Evolutionary conservation across 2,888 invertebrate species (phyloP).

Genomic region (Apodemia duryi): DNA sequence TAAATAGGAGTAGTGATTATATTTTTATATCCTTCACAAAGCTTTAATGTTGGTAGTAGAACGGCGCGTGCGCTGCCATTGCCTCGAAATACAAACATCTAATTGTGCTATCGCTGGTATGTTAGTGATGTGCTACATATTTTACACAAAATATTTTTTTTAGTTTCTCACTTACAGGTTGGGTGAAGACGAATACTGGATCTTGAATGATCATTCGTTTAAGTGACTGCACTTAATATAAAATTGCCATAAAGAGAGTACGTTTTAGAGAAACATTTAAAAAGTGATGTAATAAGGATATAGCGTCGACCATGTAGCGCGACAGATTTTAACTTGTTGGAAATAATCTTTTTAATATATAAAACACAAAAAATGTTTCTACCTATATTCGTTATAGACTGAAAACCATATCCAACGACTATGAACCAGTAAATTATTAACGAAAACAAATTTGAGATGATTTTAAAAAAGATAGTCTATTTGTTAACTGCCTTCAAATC

Average conservation of each 20-base stretch:
- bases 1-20: constrained; percentile 21
- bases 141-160: background rate
- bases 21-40: constrained; percentile 28
- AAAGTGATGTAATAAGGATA: too few species aligned
- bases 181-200: background rate
- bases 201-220: background rate
- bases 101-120: constrained; percentile 53
- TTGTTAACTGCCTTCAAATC: too few species aligned
- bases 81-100: constrained; percentile 49
- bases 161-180: background rate
- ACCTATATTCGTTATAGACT: too few species aligned
- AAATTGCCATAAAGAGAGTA: background rate
- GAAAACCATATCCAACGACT: too few species aligned
- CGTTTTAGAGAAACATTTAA: too few species aligned
- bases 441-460: too few species aligned
- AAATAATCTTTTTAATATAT: too few species aligned
- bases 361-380: too few species aligned
- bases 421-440: too few species aligned
- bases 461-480: too few species aligned
- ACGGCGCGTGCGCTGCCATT: constrained; percentile 48
- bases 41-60: constrained; percentile 30
- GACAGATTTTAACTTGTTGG: too few species aligned
- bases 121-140: constrained; percentile 44
- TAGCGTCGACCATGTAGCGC: too few species aligned
- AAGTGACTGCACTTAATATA: background rate